Percentiles rank a stretch among this genome's conserved stretches.
Conservation (phyloP, 2,113 vertebrate species). For the Meles meles region DNA sequence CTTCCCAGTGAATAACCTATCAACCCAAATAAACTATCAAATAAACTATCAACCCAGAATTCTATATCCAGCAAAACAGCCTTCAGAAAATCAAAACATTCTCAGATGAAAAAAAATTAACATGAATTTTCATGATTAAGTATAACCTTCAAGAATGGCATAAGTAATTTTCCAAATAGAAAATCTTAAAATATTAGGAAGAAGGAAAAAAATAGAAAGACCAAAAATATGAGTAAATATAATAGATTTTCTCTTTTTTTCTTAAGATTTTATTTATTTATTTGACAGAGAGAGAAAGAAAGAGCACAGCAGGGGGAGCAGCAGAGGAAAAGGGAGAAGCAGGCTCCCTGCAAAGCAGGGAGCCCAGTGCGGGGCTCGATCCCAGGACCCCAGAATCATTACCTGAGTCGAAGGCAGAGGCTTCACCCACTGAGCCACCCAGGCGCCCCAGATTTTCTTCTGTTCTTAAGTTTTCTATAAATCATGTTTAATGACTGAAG, state of each 20-base stretch:
- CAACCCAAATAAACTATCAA: no score
- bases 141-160: not conserved
- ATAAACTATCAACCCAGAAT: no score
- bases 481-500: not conserved
- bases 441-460: not conserved
- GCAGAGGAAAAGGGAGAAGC: not conserved
- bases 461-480: not conserved
- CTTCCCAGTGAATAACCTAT: no score
- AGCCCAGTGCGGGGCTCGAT: no score
- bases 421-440: not conserved
- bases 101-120: not conserved
- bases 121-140: not conserved
- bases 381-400: not conserved
- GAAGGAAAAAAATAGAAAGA: not conserved
- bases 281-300: not conserved
- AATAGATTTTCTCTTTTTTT: not conserved
- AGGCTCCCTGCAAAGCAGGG: no score
- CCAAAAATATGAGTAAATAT: not conserved
- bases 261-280: not conserved
- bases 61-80: not conserved
- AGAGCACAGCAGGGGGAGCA: no score
- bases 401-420: not conserved
- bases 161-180: not conserved
- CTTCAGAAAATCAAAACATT: not conserved
- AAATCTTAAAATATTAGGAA: not conserved